phyloP scores from a whole-genome alignment of 2,888 invertebrate species.

The Amaurobius ferox region DNA sequence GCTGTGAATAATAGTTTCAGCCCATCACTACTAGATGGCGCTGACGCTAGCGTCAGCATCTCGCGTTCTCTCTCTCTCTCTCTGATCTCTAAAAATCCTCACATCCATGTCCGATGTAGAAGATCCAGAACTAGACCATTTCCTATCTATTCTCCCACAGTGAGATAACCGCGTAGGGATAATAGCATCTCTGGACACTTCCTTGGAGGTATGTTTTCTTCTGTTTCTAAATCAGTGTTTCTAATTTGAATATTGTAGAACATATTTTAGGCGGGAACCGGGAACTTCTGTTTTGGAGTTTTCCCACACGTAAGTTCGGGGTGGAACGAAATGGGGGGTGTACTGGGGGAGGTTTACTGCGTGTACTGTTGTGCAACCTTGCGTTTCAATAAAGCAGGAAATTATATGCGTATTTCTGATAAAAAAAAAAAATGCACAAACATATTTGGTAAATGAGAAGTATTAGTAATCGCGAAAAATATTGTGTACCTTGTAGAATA shows the following conservation, averaged over 20 bases:
- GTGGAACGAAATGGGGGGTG: neutral
- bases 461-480: too few species aligned
- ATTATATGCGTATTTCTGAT: too few species aligned
- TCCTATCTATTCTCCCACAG: conserved; percentile 7
- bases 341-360: neutral
- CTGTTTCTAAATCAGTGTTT: too few species aligned
- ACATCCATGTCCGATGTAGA: conserved; percentile 10
- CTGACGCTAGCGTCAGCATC: neutral
- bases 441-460: too few species aligned
- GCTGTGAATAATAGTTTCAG: neutral
- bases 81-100: neutral
- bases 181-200: neutral
- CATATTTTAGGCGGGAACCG: too few species aligned
- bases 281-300: too few species aligned
- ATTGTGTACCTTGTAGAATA: too few species aligned
- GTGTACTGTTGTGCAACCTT: neutral
- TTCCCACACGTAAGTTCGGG: neutral
- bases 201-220: neutral
- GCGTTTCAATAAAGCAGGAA: neutral
- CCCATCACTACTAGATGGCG: neutral
- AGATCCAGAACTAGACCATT: conserved; percentile 11
- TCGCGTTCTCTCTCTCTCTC: neutral
- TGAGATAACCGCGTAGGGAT: neutral
- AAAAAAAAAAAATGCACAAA: too few species aligned
- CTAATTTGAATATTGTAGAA: too few species aligned